Percentiles rank a stretch among this genome's conserved stretches.
Evolutionary conservation across 2,888 invertebrate species (phyloP).

Genomic region (Andricus curvator): DNA sequence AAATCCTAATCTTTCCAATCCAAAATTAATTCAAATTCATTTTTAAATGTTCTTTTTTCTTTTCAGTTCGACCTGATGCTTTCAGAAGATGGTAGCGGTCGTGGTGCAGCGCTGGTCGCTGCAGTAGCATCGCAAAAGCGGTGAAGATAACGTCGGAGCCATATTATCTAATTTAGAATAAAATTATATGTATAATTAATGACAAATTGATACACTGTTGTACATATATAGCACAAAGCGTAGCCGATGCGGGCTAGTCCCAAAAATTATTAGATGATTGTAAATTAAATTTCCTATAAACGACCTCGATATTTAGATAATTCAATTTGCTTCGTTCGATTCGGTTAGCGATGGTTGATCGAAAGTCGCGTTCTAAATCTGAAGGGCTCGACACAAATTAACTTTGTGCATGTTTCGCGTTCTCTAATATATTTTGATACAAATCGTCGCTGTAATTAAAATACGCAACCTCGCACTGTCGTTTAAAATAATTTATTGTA

Average conservation of each 20-base stretch:
- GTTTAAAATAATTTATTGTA: conserved; percentile 19
- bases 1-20: too few species aligned
- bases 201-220: conserved; percentile 62
- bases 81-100: conserved; percentile 97
- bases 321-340: conserved; percentile 30
- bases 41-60: conserved; percentile 45
- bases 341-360: conserved; percentile 16
- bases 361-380: neutral
- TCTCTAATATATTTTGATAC: conserved; percentile 39
- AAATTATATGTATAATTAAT: conserved; percentile 61
- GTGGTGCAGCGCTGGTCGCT: conserved; percentile 97
- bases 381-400: conserved; percentile 19
- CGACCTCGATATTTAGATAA: conserved; percentile 43
- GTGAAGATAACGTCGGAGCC: conserved; percentile 70
- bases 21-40: conserved; percentile 5
- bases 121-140: conserved; percentile 89
- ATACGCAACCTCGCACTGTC: conserved; percentile 18
- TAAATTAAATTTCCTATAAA: conserved; percentile 47
- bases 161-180: conserved; percentile 64
- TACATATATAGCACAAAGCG: conserved; percentile 73
- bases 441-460: conserved; percentile 36
- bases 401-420: conserved; percentile 23
- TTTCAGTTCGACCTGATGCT: conserved; percentile 93
- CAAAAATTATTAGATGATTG: conserved; percentile 50
- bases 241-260: conserved; percentile 61